phyloP scores from a whole-genome alignment of 2,797 vertebrate species.

The Pampus argenteus region DNA sequence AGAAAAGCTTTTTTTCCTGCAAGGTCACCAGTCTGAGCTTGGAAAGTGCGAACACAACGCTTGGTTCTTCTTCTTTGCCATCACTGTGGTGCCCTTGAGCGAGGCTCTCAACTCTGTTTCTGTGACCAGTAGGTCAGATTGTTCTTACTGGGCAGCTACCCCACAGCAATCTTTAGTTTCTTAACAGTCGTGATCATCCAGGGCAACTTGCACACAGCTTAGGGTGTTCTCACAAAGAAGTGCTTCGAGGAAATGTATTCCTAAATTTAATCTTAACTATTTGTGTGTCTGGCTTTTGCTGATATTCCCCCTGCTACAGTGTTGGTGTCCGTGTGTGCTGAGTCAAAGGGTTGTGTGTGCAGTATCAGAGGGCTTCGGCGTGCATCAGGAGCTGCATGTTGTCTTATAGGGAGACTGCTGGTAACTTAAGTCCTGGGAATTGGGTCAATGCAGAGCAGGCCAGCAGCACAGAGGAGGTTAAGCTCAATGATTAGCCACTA shows the following conservation, averaged over 20 bases:
- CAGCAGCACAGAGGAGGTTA: conserved; percentile 80
- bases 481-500: conserved; percentile 83
- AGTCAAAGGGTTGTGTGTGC: conserved; percentile 35
- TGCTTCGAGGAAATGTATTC: neutral
- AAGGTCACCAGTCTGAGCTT: neutral
- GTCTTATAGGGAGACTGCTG: conserved; percentile 65
- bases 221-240: neutral
- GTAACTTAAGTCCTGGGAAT: conserved; percentile 82
- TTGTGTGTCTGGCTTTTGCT: conserved; percentile 18
- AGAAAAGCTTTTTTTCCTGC: no score
- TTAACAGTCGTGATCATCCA: neutral
- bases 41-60: no score
- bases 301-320: conserved; percentile 27
- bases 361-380: conserved; percentile 37
- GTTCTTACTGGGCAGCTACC: neutral
- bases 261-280: conserved; percentile 8
- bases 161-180: neutral
- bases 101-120: neutral
- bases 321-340: conserved; percentile 22
- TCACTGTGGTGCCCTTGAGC: neutral
- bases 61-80: no score
- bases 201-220: neutral
- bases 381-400: conserved; percentile 44
- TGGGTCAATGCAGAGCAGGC: conserved; percentile 81
- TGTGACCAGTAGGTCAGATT: neutral